phyloP scores from a whole-genome alignment of 2,888 invertebrate genomes.

The Lissocephala sabroskyi region DNA sequence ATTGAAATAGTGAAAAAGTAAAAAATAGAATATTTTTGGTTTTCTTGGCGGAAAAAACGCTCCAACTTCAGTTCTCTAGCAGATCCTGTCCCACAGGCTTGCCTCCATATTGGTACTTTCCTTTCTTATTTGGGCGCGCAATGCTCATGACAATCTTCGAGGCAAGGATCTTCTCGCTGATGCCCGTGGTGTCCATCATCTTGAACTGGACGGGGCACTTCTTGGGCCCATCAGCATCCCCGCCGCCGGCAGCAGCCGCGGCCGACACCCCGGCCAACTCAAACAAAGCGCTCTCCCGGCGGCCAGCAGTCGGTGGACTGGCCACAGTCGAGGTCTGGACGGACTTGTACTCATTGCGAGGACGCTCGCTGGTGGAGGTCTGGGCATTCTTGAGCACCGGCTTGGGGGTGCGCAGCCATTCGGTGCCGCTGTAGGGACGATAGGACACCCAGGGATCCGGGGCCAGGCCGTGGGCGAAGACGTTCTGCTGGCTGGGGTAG shows the following conservation, averaged over 20 bases:
- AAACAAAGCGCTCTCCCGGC: too few relatives aligned
- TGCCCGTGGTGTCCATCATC: too few relatives aligned
- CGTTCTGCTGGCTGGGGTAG: not conserved
- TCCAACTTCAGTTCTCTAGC: too few relatives aligned
- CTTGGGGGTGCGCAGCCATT: slow-evolving; percentile 23
- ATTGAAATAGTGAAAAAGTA: too few relatives aligned
- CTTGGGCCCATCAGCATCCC: slow-evolving; percentile 23
- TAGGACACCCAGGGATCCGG: slow-evolving; percentile 17
- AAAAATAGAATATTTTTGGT: too few relatives aligned
- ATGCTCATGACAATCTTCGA: too few relatives aligned
- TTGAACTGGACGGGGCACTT: too few relatives aligned
- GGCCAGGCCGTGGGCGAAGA: not conserved
- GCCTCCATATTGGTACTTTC: too few relatives aligned
- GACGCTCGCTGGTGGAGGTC: slow-evolving; percentile 15
- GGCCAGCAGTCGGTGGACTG: slow-evolving; percentile 15
- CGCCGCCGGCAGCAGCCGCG: slow-evolving; percentile 33
- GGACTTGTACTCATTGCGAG: slow-evolving; percentile 28
- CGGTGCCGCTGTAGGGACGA: slow-evolving; percentile 31
- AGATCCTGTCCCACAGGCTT: too few relatives aligned
- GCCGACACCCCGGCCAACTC: slow-evolving; percentile 30
- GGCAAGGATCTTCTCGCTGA: too few relatives aligned
- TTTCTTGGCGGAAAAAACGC: too few relatives aligned
- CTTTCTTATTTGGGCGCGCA: too few relatives aligned
- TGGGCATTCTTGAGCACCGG: slow-evolving; percentile 15
- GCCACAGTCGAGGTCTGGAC: slow-evolving; percentile 22